Evolutionary conservation across 2,113 vertebrate genomes (phyloP), one percentile per base, ranked within the genome.

Genomic region (Hemichromis elongatus): DNA sequence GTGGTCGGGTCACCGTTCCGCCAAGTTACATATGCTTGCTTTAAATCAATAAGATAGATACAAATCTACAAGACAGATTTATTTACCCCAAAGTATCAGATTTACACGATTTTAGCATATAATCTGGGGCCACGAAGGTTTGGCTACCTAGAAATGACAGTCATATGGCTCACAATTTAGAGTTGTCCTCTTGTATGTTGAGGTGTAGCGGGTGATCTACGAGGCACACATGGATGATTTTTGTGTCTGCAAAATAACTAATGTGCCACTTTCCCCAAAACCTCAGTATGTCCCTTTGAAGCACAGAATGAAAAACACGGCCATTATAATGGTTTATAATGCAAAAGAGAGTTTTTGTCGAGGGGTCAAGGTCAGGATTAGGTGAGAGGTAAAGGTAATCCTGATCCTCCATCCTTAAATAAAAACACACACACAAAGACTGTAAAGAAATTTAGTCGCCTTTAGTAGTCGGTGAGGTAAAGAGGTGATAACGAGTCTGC

Each of bases 281-380:
- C 78, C 66, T 83, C 45, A 26, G 55, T 7, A 53, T 5, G 45
- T 9, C 40, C 54, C 86, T 93, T 94, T 92, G 91, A 93, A 90
- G 88, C 52, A 2, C 9, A 0, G 54, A 81, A 85, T 93, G 92
- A 92, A 86, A 92, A 92, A 94, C 73, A 61, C 54, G 1, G 8
- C 79, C 81, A 47, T 93, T 90, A 93, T 81, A 37, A 79, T 92
- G 91, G 88, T 93, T 94, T 94, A 93, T 91, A 86, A 5, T 19
- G 84, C 4, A 78, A 79, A 81, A 40, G 84, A 91, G 57, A 55
- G 77, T 54, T 79, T 90, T 84, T 86, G 86, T 85, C 4, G 53
- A 78, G 66, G 40, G 89, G 86, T 92, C 86, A 73, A 82, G 91
- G 90, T 91, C 79, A 70, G 86, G 63, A 91, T 91, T 42, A 85